Percentiles rank a stretch among this genome's conserved stretches.
These are phyloP conservation scores for Lumbricus terrestris DNA, from an alignment of 2,888 invertebrate species.

Conservation along the genomic window DNA sequence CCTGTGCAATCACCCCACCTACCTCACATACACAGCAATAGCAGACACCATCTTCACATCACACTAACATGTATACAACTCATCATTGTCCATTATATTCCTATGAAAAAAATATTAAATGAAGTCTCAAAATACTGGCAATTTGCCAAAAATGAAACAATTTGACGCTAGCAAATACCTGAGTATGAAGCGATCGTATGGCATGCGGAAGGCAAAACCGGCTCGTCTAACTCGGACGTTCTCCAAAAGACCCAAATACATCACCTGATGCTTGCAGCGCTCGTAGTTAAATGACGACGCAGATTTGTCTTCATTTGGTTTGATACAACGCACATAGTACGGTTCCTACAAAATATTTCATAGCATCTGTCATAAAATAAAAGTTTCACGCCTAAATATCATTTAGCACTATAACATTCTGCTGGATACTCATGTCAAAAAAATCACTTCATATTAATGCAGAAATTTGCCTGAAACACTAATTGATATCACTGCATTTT, in stretches of 20 bases:
- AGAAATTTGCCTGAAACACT: neutral
- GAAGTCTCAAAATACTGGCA: neutral
- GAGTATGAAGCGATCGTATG: conserved; percentile 87
- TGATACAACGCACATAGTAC: conserved; percentile 94
- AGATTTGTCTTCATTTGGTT: conserved; percentile 92
- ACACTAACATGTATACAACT: neutral
- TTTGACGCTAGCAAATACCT: conserved; percentile 63
- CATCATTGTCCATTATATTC: neutral
- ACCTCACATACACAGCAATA: too few species aligned
- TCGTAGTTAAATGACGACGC: conserved; percentile 81
- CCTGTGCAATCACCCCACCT: too few species aligned
- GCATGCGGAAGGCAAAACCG: conserved; percentile 92
- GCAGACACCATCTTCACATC: neutral
- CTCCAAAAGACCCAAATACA: conserved; percentile 86
- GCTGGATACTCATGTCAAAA: neutral
- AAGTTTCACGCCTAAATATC: neutral
- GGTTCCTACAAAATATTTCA: conserved; percentile 69
- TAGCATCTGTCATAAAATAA: neutral
- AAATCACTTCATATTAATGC: neutral
- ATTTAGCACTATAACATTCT: neutral
- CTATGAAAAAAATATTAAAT: neutral
- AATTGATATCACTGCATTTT: neutral
- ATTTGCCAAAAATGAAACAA: neutral
- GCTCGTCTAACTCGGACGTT: conserved; percentile 93
- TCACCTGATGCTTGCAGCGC: conserved; percentile 66